Evolutionary conservation across 2,113 vertebrate species (phyloP).

Genomic region (Poeciliopsis prolifica): DNA sequence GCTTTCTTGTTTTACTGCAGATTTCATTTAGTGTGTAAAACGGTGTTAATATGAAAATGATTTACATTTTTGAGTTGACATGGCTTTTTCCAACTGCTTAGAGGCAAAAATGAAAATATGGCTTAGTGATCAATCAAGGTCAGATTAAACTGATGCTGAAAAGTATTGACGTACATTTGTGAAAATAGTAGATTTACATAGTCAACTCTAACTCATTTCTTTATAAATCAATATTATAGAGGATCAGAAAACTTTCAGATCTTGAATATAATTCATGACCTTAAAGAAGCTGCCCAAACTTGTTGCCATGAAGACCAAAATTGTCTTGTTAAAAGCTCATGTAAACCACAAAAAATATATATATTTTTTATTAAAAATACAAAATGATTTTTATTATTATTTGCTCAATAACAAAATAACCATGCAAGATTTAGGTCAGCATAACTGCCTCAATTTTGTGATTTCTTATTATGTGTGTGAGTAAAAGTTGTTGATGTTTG

Average conservation of each 20-base stretch:
- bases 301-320: too few species aligned
- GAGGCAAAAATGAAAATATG: not conserved
- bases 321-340: too few species aligned
- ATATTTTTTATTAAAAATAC: too few species aligned
- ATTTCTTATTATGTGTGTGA: not conserved
- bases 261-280: too few species aligned
- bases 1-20: constrained; percentile 29
- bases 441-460: not conserved
- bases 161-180: not conserved
- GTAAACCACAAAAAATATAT: too few species aligned
- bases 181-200: too few species aligned
- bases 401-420: not conserved
- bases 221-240: too few species aligned
- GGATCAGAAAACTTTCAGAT: too few species aligned
- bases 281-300: too few species aligned
- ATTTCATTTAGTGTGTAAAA: constrained; percentile 13
- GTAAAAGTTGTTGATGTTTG: not conserved
- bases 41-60: constrained; percentile 7
- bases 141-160: constrained; percentile 9
- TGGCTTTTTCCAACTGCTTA: constrained; percentile 15
- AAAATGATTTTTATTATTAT: not conserved
- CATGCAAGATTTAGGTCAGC: not conserved
- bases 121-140: not conserved
- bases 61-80: not conserved
- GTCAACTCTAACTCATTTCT: too few species aligned